phyloP scores from a whole-genome alignment of 2,888 invertebrate species.

The Dinocampus coccinellae region DNA sequence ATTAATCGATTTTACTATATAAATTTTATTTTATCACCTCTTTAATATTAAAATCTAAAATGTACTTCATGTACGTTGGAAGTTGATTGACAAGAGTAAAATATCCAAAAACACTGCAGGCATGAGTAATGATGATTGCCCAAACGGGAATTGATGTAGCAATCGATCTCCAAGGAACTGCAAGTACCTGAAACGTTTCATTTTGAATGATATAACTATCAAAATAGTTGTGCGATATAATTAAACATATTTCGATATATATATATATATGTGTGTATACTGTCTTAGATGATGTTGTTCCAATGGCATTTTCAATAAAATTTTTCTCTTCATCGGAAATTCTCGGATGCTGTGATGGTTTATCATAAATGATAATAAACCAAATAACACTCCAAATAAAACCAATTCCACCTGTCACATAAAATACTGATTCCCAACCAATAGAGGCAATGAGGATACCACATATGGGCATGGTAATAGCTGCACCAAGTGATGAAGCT shows the following conservation, averaged over 20 bases:
- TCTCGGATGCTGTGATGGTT: conserved; percentile 86
- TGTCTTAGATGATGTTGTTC: conserved; percentile 73
- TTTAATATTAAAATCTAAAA: conserved; percentile 83
- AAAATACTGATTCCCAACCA: conserved; percentile 93
- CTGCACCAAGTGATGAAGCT: conserved; percentile 93
- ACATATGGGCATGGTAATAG: conserved; percentile 89
- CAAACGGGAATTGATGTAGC: conserved; percentile 83
- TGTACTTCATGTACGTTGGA: conserved; percentile 87
- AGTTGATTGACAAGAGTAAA: conserved; percentile 90
- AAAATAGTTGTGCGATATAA: conserved; percentile 14
- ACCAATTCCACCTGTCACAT: conserved; percentile 83
- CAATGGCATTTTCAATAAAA: conserved; percentile 81
- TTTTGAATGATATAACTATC: not conserved
- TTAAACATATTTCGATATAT: not conserved
- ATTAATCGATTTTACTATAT: not conserved
- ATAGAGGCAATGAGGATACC: conserved; percentile 83
- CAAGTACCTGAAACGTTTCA: conserved; percentile 64
- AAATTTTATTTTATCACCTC: conserved; percentile 71
- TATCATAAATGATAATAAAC: conserved; percentile 85
- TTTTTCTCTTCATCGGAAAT: conserved; percentile 81
- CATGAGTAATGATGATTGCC: conserved; percentile 88
- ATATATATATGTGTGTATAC: conserved; percentile 40
- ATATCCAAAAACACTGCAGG: conserved; percentile 88
- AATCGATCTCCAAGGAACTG: conserved; percentile 82
- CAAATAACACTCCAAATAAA: conserved; percentile 85